These are phyloP conservation scores for Epinotia ramella DNA, from an alignment of 2,888 invertebrate genomes.

Conservation along the genomic window DNA sequence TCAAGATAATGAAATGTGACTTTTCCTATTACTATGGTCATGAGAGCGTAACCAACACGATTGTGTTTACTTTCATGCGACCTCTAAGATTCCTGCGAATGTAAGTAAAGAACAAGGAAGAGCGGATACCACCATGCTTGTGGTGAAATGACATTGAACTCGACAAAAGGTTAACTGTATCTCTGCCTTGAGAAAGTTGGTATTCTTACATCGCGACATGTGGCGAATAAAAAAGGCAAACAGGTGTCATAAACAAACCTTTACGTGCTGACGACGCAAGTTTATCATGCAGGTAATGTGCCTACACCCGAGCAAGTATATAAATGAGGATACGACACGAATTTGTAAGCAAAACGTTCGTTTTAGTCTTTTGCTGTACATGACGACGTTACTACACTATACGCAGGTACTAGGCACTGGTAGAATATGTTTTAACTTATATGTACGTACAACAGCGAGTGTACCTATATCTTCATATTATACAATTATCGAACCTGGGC, in stretches of 20 bases:
- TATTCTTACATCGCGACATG: constrained; percentile 60
- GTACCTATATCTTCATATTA: too few relatives aligned
- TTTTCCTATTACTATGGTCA: constrained; percentile 68
- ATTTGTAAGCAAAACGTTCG: constrained; percentile 22
- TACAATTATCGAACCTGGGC: too few relatives aligned
- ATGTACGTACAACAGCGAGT: background rate
- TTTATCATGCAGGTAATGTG: constrained; percentile 58
- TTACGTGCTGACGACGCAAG: constrained; percentile 53
- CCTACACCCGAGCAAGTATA: constrained; percentile 23
- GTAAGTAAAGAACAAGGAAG: constrained; percentile 23
- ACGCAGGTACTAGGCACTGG: background rate
- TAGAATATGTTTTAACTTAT: background rate
- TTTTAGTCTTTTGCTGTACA: background rate
- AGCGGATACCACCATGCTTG: constrained; percentile 40
- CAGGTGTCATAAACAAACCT: constrained; percentile 60
- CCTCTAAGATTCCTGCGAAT: constrained; percentile 44
- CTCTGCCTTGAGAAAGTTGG: constrained; percentile 61
- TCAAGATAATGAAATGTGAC: constrained; percentile 71
- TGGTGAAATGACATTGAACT: constrained; percentile 54
- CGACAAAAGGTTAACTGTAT: constrained; percentile 64
- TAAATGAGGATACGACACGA: constrained; percentile 34
- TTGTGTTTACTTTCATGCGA: constrained; percentile 50
- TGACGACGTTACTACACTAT: background rate
- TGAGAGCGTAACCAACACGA: constrained; percentile 65
- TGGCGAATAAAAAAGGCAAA: constrained; percentile 56